Evolutionary conservation across 2,888 invertebrate species (phyloP), one percentile per base, ranked within the genome.

Genomic region (Tryphoninae sp.): DNA sequence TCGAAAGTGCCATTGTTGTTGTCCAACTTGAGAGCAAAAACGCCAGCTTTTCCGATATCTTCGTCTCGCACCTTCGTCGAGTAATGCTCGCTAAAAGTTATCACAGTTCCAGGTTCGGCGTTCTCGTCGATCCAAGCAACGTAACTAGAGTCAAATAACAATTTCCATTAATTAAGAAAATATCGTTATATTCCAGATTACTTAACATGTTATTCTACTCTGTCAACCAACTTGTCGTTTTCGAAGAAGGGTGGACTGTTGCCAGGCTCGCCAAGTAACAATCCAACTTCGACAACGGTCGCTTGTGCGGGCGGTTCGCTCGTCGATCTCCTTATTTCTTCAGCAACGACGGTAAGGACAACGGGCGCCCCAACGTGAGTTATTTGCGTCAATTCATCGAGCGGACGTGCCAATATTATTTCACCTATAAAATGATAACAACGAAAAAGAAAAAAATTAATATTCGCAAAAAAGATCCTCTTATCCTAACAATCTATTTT

Each of bases 1-100:
- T 97, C 97, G 89, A 98, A 98, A 2, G 97, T 97, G 49, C 96
- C 97, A 90, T 97, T 97, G 90, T 97, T 97, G 80, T 96, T 96
- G 13, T 95, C 93, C 84, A 98, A 92, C 51, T 95, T 94, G 42
- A 98, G 92, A 0, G 96, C 95, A 89, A 97, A 97, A 7, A 97
- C 96, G 6, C 97, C 97, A 87, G 96, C 96, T 89, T 96, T 96
- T n/a, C 96, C 96, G 82, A 95, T 94, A 87, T 96, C 96, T 88
- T 96, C 96, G 89, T 96, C 96, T 83, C 94, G 95, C 7, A 96
- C 95, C 92, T 94, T 94, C 1, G 96, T 94, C 76, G 94, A 93
- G 91, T 96, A 96, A 0, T 95, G 95, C 86, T 96, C 96, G 81
- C 93, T 93, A 90, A 96, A 96, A 53, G 93, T 94, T 59, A 97